phyloP scores from a whole-genome alignment of 2,888 invertebrate genomes.

The Parochlus steinenii region DNA sequence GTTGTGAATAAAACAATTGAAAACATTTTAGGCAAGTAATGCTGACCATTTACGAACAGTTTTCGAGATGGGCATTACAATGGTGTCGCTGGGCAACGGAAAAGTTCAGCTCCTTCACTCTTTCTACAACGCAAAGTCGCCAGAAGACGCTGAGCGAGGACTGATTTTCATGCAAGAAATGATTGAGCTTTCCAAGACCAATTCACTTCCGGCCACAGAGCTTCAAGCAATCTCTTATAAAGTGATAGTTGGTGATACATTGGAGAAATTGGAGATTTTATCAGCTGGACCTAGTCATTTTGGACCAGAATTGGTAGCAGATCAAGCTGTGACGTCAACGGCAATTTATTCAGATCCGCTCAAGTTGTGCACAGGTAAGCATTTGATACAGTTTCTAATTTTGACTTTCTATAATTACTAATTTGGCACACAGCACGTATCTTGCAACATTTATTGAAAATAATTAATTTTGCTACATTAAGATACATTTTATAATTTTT shows the following conservation, averaged over 20 bases:
- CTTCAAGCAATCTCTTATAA: slow-evolving; percentile 2
- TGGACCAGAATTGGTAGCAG: slow-evolving; percentile 54
- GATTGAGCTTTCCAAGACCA: slow-evolving; percentile 72
- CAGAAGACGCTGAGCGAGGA: slow-evolving; percentile 82
- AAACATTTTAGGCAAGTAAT: slow-evolving; percentile 46
- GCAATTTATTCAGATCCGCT: slow-evolving; percentile 50
- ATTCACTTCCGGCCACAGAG: slow-evolving; percentile 21
- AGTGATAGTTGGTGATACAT: slow-evolving; percentile 17
- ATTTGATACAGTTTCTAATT: neutral
- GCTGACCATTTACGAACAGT: slow-evolving; percentile 74
- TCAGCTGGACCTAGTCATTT: slow-evolving; percentile 85
- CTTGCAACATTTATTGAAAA: too few species aligned
- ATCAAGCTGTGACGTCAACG: slow-evolving; percentile 45
- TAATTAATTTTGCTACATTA: too few species aligned
- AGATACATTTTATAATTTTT: neutral
- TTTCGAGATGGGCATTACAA: slow-evolving; percentile 87
- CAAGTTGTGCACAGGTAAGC: slow-evolving; percentile 36
- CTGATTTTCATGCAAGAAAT: slow-evolving; percentile 93
- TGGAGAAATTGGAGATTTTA: too few species aligned
- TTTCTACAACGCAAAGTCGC: slow-evolving; percentile 65
- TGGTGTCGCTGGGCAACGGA: slow-evolving; percentile 76
- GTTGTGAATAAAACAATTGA: neutral
- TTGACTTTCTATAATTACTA: too few species aligned
- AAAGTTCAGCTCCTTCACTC: slow-evolving; percentile 83
- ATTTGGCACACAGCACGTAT: too few species aligned